Conservation (phyloP, 1,140 invertebrate species). For the Macrobrachium rosenbergii region DNA sequence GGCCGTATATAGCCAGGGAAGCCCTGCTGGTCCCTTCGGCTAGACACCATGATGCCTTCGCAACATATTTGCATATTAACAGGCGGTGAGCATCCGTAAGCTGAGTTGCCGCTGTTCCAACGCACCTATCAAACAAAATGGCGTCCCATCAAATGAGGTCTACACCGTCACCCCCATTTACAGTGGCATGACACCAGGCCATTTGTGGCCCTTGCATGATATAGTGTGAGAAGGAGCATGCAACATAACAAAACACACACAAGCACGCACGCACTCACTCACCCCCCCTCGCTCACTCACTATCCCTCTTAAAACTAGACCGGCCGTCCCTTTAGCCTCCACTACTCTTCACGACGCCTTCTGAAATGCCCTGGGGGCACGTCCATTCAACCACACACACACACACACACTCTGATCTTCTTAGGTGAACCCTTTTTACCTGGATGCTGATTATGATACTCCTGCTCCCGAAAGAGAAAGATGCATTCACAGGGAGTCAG, state of each 20-base stretch:
- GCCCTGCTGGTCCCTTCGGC: constrained; percentile 1
- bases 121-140: constrained; percentile 57
- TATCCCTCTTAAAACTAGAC: not conserved
- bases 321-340: not conserved
- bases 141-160: constrained; percentile 33
- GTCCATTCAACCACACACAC: not conserved
- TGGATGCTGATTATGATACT: too few species aligned
- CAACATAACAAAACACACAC: too few species aligned
- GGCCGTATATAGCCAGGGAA: not conserved
- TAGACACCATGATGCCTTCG: constrained; percentile 43
- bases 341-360: not conserved
- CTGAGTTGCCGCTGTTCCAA: not conserved
- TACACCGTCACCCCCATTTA: constrained; percentile 13
- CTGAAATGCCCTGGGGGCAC: not conserved
- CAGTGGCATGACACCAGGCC: constrained; percentile 1
- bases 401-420: not conserved
- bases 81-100: constrained; percentile 27
- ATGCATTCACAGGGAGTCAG: too few species aligned
- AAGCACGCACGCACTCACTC: not conserved
- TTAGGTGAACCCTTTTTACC: too few species aligned
- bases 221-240: too few species aligned
- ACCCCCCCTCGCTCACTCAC: not conserved
- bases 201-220: not conserved
- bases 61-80: constrained; percentile 60
- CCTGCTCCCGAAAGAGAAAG: too few species aligned